Evolutionary conservation across 2,888 invertebrate genomes (phyloP), one percentile per base, ranked within the genome.

Genomic region (Nephrotoma guestfalica): DNA sequence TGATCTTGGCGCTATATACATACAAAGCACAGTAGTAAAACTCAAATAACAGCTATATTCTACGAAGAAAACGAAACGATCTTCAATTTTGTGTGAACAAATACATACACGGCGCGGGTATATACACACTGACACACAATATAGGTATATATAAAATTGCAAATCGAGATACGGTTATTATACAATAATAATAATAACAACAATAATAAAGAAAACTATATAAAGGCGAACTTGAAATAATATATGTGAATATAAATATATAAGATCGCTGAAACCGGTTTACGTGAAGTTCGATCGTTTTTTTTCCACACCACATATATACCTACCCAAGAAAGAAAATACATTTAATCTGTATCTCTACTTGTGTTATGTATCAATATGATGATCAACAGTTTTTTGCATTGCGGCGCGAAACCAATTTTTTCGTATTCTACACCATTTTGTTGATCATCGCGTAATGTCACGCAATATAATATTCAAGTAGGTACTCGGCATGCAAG

Each of bases 81-180:
- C 71, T 71, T 71, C 71, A 71, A 30, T 9, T 51, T 51, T 15
- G 15, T 5, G n/a, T 15, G 51, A 15, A 51, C 51, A 51, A 51
- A 51, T 71, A 71, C 30, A 71, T 71, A 57, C 9, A 57, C 2
- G 15, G 15, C 0, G 15, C 15, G 30, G 30, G 71, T 71, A 71
- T 30, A 30, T 71, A 71, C 71, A 71, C 30, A 71, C 71, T 71
- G 71, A 71, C 71, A 71, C 30, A 71, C 71, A 71, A 71, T 71
- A 47, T 47, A 47, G 9, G 13, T 47, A 47, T 47, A 71, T 71
- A 71, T 71, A 71, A 71, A 30, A 71, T 71, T 71, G 71, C 71
- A 71, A 71, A 71, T 71, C 71, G 71, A 71, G 71, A 71, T 71
- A 71, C 86, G 86, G 41, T 87, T 86, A 13, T 41, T 83, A 84